Base-by-base conservation (phyloP, 2,888 invertebrate genomes). In the Drosophila longiperda region DNA sequence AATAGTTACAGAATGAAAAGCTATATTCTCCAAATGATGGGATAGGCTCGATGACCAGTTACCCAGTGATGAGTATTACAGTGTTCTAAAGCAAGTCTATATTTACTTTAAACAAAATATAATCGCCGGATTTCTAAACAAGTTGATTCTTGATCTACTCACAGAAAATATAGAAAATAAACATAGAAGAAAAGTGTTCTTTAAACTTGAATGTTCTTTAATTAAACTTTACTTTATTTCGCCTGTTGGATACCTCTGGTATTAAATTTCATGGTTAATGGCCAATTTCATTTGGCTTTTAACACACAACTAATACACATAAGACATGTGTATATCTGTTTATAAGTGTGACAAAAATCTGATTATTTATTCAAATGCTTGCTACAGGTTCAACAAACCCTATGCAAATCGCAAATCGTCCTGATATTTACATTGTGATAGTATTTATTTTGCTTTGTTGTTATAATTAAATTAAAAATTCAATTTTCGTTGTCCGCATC, bases 241-340 rank as follows among this genome's bases (percentile, higher is more conserved):
- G 3, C 12, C 20, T 8, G 4, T 4, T 17, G n/a, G 9, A 36
- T 53, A 32, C 32, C 29, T 23, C 23, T 17, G 9, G 17, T 29
- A 48, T 34, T 3, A 17, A 68, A 12, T 26, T 48, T 9, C 12
- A 49, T 68, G 38, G 20, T 48, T 23, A 34, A 23, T 36, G 49
- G 40, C 63, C 68, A 49, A 79, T 81, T 86, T 78, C 67, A 83
- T 90, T 86, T 74, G 45, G 66, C 62, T 67, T 66, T 58, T 70
- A 40, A 17, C 36, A n/a, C 15, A 29, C 42, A 20, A 7, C 12
- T 1, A 32, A n/a, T 20, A n/a, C 12, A 38, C 33, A 40, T 23
- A 40, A 8, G 45, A 11, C n/a, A 32, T 15, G 20, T 29, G 48
- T 50, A 26, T 32, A 50, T 32, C 26, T 58, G 52, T 60, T 26